Evolutionary conservation across 2,113 vertebrate species (phyloP), one percentile per base, ranked within the genome.

Genomic region (Petromus typicus): DNA sequence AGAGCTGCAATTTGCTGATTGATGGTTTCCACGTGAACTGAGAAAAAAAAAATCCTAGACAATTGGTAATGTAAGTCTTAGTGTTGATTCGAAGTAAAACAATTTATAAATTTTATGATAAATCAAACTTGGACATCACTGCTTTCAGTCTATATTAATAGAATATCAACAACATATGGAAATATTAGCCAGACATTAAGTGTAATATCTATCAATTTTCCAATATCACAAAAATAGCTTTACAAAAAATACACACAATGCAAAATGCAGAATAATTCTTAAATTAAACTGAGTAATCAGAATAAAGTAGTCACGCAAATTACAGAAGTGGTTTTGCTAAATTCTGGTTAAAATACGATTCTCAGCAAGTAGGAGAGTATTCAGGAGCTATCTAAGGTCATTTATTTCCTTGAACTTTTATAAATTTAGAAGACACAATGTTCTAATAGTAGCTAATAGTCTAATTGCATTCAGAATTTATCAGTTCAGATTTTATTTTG

Each of bases 221-320:
- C 17, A 64, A 1, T 81, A 67, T 85, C 22, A 67, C 30, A 82
- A 59, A 87, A 34, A 22, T 92, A 18, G 1, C 57, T 91, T n/a
- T 91, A 88, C 69, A 25, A 85, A 51, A 2, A 6, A 95, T 14
- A 73, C 23, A 54, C 2, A 75, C 1, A 89, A 20, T 86, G 7
- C 64, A 83, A 80, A 25, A 90, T 91, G 16, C 34, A 23, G 22
- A 94, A 87, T 91, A 3, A 69, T 18, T 90, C 85, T 32, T 71
- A 69, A 97, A 84, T 83, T 96, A 51, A 96, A 43, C 20, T 76
- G 25, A 78, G 30, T n/a, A 51, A 83, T 96, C 57, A 79, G 0
- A 91, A 17, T 57, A 14, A 61, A 30, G 51, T 16, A 32, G 82
- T 0, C 34, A 84, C 32, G 23, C 13, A 10, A 78, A 67, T 20